phyloP scores from a whole-genome alignment of 1,140 invertebrate genomes.

The Camponotus floridanus region DNA sequence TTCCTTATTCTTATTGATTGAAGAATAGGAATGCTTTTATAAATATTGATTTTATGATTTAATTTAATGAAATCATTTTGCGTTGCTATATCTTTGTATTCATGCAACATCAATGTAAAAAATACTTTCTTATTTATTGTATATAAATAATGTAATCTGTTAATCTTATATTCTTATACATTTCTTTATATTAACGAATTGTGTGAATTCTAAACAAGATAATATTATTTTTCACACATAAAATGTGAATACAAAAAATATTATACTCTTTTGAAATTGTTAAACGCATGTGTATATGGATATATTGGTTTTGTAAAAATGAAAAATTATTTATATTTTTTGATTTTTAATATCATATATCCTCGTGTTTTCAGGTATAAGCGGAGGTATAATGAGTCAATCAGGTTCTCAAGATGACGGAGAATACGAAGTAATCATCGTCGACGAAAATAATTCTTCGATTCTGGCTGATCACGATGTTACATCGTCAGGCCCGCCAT shows the following conservation, averaged over 20 bases:
- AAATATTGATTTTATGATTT: constrained; percentile 16
- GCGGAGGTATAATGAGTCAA: constrained; percentile 83
- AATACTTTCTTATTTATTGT: constrained; percentile 36
- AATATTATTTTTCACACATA: constrained; percentile 11
- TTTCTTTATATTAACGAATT: neutral
- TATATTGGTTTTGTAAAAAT: constrained; percentile 65
- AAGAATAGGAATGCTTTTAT: neutral
- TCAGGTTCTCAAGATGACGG: constrained; percentile 90
- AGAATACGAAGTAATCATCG: constrained; percentile 95
- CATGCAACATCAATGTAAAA: neutral
- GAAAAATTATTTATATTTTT: neutral
- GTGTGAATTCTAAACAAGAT: neutral
- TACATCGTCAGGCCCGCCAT: constrained; percentile 90
- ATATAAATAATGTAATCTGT: constrained; percentile 7
- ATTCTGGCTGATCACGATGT: constrained; percentile 92
- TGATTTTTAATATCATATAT: constrained; percentile 17
- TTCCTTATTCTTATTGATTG: neutral
- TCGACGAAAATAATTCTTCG: constrained; percentile 95
- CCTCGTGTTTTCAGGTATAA: constrained; percentile 81
- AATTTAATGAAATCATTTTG: neutral
- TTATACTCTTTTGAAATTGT: constrained; percentile 56
- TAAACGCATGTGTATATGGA: constrained; percentile 58
- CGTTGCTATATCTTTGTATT: neutral
- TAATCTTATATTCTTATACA: neutral
- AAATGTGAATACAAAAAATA: neutral